Evolutionary conservation across 2,797 vertebrate genomes (phyloP).

Genomic region (Schizopygopsis malacanthus): DNA sequence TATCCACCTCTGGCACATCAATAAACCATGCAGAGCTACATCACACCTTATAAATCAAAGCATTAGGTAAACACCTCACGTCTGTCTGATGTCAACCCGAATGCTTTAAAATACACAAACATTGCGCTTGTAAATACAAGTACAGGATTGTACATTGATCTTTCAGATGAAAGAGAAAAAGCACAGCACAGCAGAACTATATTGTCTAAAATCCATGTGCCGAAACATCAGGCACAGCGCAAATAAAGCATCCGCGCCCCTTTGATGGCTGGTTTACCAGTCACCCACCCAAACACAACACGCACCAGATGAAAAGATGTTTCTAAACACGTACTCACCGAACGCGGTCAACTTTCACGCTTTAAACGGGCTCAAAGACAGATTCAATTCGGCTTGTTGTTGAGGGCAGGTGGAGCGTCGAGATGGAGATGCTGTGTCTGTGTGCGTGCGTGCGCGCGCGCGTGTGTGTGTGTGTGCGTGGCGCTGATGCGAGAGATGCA

Average conservation of each 20-base stretch:
- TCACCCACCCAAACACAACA: slow-evolving; percentile 26
- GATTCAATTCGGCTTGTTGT: slow-evolving; percentile 12
- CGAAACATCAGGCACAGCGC: slow-evolving; percentile 26
- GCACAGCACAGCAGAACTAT: neutral
- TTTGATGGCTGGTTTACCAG: slow-evolving; percentile 37
- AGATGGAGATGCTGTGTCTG: slow-evolving; percentile 55
- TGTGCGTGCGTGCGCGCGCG: neutral
- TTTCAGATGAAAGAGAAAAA: neutral
- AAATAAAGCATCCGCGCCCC: slow-evolving; percentile 34
- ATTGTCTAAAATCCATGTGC: neutral
- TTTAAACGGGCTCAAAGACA: slow-evolving; percentile 8
- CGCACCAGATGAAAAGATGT: neutral
- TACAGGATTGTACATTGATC: neutral
- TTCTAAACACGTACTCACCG: slow-evolving; percentile 49
- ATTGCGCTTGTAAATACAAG: neutral
- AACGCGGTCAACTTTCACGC: slow-evolving; percentile 7
- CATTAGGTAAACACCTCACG: slow-evolving; percentile 19
- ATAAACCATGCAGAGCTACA: neutral
- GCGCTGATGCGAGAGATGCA: slow-evolving; percentile 64
- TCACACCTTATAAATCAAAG: neutral
- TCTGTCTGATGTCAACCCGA: slow-evolving; percentile 8
- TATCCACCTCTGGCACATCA: slow-evolving; percentile 28
- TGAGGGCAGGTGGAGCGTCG: slow-evolving; percentile 40
- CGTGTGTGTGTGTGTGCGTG: slow-evolving; percentile 49
- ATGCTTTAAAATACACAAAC: slow-evolving; percentile 1